Evolutionary conservation across 1,140 invertebrate genomes (phyloP).

Genomic region (Drosophila tropicalis): DNA sequence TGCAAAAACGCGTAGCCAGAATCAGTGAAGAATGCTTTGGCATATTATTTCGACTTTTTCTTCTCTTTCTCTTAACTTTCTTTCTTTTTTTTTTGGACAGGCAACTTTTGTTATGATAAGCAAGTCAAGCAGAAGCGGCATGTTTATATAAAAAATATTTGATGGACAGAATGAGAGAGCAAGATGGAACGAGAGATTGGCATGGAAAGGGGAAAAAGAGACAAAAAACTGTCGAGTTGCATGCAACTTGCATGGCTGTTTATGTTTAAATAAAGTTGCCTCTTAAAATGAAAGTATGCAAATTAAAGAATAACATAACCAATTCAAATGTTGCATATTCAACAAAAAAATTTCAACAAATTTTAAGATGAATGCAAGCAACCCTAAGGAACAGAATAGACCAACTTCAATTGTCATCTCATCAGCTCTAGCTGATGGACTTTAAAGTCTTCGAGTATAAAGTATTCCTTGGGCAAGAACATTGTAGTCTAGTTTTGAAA

Average conservation of each 20-base stretch:
- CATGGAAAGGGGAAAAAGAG: background rate
- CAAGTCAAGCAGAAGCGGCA: conserved; percentile 70
- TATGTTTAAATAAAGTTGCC: conserved; percentile 63
- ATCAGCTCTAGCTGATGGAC: no score
- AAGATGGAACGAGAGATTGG: conserved; percentile 9
- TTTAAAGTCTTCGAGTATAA: no score
- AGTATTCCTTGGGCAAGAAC: no score
- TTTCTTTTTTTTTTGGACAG: conserved; percentile 27
- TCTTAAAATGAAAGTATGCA: background rate
- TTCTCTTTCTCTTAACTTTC: conserved; percentile 6
- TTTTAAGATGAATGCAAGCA: no score
- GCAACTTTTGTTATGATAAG: conserved; percentile 75
- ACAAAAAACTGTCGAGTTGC: conserved; percentile 14
- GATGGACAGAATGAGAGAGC: background rate
- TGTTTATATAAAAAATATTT: conserved; percentile 41
- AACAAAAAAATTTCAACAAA: no score
- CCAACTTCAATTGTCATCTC: no score
- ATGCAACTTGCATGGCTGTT: conserved; percentile 53
- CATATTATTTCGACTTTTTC: conserved; percentile 70
- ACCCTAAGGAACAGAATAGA: no score
- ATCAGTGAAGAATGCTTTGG: conserved; percentile 80
- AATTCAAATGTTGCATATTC: background rate
- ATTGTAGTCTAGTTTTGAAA: no score
- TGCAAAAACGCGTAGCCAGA: conserved; percentile 78
- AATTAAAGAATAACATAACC: conserved; percentile 5